Evolutionary conservation across 2,113 vertebrate genomes (phyloP).

Genomic region (Hipposideros armiger): DNA sequence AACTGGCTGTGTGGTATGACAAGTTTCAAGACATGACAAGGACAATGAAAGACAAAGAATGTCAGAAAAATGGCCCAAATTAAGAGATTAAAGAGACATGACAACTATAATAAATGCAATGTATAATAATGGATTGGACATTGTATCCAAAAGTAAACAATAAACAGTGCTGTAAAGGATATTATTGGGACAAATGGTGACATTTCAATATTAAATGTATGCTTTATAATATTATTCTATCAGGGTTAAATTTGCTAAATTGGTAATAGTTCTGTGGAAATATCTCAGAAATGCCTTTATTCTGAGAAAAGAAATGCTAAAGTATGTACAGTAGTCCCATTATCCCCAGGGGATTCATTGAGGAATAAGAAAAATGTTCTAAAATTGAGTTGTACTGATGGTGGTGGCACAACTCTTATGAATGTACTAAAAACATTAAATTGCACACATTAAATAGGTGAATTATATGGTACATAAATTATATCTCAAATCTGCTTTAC

Average conservation of each 20-base stretch:
- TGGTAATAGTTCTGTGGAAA: background rate
- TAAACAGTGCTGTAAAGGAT: background rate
- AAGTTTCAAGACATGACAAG: background rate
- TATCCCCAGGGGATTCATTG: too few species aligned
- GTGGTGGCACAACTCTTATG: background rate
- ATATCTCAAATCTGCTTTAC: background rate
- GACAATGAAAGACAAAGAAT: background rate
- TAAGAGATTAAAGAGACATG: background rate
- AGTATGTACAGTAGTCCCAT: background rate
- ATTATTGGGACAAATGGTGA: background rate
- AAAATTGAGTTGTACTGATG: background rate
- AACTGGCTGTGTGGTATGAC: background rate
- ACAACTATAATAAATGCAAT: background rate
- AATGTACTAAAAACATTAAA: background rate
- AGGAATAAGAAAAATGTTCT: background rate
- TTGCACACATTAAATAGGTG: background rate
- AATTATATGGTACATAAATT: background rate
- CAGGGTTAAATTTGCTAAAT: background rate
- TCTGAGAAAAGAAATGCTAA: background rate
- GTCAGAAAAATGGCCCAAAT: background rate
- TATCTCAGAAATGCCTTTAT: background rate
- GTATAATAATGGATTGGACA: background rate
- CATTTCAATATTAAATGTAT: background rate
- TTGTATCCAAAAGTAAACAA: background rate
- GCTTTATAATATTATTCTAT: background rate